These are phyloP conservation scores for Heliocidaris erythrogramma DNA, from an alignment of 35 echinoderm and acorn worm species.

Conservation along the genomic window DNA sequence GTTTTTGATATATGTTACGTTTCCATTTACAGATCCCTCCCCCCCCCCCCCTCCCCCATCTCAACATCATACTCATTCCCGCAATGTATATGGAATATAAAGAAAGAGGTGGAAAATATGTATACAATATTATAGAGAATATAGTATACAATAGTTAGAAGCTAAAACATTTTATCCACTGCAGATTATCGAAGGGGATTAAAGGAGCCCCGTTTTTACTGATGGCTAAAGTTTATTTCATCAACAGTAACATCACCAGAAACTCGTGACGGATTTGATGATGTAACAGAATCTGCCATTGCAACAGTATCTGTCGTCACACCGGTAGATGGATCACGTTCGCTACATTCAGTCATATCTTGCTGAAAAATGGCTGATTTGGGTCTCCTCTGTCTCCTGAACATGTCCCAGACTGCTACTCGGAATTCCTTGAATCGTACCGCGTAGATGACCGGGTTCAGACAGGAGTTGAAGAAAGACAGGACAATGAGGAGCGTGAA, in stretches of 20 bases:
- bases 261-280: background rate
- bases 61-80: no score
- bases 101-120: no score
- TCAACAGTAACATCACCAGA: background rate
- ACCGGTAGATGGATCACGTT: background rate
- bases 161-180: no score
- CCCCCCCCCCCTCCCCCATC: no score
- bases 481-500: background rate
- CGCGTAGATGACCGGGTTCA: constrained; percentile 23
- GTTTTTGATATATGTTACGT: no score
- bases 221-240: background rate
- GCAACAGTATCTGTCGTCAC: background rate
- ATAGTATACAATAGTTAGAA: no score
- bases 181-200: no score
- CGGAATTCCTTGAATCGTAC: background rate
- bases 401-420: background rate
- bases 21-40: no score
- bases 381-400: background rate
- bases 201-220: background rate
- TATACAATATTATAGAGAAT: no score
- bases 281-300: background rate
- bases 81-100: no score
- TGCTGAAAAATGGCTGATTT: background rate
- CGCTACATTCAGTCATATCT: background rate
- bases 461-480: constrained; percentile 4